phyloP scores from a whole-genome alignment of 2,113 vertebrate genomes.

The Brachyhypopomus occidentalis region DNA sequence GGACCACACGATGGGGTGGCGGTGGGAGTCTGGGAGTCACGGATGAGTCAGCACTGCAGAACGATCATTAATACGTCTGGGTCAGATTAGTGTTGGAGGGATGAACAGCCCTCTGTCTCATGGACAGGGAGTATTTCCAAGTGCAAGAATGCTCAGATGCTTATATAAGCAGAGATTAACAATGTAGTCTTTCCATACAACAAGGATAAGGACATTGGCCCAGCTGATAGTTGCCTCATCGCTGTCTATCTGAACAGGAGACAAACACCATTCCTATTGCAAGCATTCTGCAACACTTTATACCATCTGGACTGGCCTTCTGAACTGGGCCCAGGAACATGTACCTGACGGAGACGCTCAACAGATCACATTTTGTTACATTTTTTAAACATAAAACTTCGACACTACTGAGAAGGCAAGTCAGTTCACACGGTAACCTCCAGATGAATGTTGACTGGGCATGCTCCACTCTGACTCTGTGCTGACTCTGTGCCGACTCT shows the following conservation, averaged over 20 bases:
- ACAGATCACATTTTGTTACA: conserved; percentile 1
- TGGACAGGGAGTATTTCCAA: neutral
- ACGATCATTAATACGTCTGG: neutral
- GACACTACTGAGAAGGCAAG: conserved; percentile 51
- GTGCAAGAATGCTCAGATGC: conserved; percentile 4
- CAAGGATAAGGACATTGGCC: neutral
- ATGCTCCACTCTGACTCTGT: conserved; percentile 19
- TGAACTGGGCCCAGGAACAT: conserved; percentile 23
- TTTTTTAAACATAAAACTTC: conserved; percentile 37
- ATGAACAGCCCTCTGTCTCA: neutral
- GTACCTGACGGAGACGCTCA: conserved; percentile 21
- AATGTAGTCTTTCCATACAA: conserved; percentile 1
- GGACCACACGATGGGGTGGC: conserved; percentile 9
- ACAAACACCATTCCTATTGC: conserved; percentile 13
- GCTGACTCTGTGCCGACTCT: neutral
- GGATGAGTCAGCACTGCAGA: neutral
- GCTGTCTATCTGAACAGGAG: neutral
- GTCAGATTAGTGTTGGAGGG: neutral
- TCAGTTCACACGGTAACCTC: conserved; percentile 25
- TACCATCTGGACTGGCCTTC: neutral
- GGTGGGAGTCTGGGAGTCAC: neutral
- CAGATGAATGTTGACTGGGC: conserved; percentile 34
- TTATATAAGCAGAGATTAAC: neutral
- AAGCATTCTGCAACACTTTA: conserved; percentile 12
- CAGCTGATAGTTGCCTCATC: neutral